Percentiles rank a stretch among this genome's conserved stretches.
These are phyloP conservation scores for Zaprionus gabonicus DNA, from an alignment of 1,140 invertebrate species.

Conservation along the genomic window DNA sequence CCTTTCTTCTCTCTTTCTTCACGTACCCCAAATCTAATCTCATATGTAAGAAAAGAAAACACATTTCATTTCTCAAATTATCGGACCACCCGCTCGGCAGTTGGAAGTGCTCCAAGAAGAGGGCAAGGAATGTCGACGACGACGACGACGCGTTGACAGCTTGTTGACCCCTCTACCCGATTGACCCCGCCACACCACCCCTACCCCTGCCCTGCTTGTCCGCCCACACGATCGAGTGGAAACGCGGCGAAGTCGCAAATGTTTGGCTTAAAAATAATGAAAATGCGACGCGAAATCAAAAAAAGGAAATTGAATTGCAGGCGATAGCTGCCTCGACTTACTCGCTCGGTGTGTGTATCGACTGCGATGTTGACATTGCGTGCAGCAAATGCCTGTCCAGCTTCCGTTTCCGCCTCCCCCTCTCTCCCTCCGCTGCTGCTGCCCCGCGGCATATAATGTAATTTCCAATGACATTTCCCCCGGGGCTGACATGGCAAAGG, in stretches of 20 bases:
- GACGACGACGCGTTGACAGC: conserved; percentile 12
- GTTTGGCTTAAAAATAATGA: conserved; percentile 55
- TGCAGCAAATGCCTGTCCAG: conserved; percentile 65
- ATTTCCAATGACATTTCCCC: conserved; percentile 61
- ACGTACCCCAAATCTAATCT: not conserved
- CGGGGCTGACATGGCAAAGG: conserved; percentile 35
- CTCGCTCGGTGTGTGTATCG: not conserved
- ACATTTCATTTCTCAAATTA: conserved; percentile 18
- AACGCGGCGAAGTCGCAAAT: conserved; percentile 5
- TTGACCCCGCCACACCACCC: not conserved
- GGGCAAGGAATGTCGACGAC: not conserved
- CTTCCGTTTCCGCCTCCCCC: not conserved
- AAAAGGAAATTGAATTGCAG: conserved; percentile 78
- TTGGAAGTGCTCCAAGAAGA: conserved; percentile 24
- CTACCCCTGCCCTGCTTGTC: not conserved
- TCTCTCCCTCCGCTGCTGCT: not conserved
- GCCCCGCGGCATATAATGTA: conserved; percentile 49
- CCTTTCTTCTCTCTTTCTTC: not conserved
- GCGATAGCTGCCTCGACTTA: conserved; percentile 22
- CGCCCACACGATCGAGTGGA: conserved; percentile 1
- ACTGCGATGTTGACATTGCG: conserved; percentile 72
- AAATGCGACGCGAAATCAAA: conserved; percentile 52
- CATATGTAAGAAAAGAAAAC: conserved; percentile 1
- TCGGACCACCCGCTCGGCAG: conserved; percentile 10
- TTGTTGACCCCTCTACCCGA: conserved; percentile 23